phyloP scores from a whole-genome alignment of 1,140 invertebrate genomes.

The Sitobion miscanthi region DNA sequence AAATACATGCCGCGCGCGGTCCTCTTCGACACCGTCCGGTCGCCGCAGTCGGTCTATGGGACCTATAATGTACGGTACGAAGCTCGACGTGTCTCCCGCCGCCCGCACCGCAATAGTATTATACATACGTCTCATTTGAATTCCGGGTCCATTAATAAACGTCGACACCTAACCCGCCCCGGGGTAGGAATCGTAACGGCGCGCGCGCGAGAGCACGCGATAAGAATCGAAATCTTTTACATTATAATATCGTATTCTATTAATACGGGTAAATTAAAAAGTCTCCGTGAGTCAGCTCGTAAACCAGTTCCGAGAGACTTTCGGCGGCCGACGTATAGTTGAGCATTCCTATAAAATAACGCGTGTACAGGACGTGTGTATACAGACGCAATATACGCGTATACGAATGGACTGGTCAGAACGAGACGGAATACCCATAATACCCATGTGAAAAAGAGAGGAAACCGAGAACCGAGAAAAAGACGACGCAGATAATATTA shows the following conservation, averaged over 20 bases:
- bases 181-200: conserved; percentile 39
- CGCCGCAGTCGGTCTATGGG: neutral
- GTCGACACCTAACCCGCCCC: conserved; percentile 49
- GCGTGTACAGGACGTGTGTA: neutral
- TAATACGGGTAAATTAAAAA: conserved; percentile 43
- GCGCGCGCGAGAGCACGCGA: conserved; percentile 12
- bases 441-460: neutral
- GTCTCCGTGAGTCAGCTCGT: conserved; percentile 5
- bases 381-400: too few species aligned
- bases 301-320: conserved; percentile 39
- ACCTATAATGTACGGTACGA: too few species aligned
- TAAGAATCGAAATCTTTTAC: conserved; percentile 32
- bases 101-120: neutral
- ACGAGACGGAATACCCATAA: neutral
- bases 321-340: neutral
- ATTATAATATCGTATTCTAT: conserved; percentile 39
- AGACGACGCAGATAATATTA: neutral
- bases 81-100: neutral
- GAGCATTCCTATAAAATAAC: neutral
- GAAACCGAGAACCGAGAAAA: neutral
- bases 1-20: neutral
- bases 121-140: conserved; percentile 47
- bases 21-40: neutral
- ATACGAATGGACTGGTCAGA: too few species aligned
- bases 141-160: conserved; percentile 54